These are phyloP conservation scores for Monoplex corrugatus DNA, from an alignment of 2,888 invertebrate species.

Conservation along the genomic window DNA sequence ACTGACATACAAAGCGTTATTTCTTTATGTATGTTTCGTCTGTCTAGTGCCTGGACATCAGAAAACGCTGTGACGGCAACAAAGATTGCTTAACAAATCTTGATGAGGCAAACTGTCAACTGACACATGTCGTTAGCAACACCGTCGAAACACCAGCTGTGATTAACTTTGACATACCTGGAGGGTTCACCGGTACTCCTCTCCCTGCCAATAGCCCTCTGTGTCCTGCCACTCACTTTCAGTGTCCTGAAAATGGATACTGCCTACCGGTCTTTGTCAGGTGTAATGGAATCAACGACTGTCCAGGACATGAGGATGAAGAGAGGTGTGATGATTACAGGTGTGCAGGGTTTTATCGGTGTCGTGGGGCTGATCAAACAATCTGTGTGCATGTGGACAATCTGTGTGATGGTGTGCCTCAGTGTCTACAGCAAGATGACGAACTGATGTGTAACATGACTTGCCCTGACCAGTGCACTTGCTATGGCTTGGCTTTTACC, in stretches of 20 bases:
- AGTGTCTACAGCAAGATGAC: background rate
- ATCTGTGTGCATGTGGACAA: background rate
- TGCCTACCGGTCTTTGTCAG: conserved; percentile 21
- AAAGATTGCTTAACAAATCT: background rate
- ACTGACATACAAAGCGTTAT: no score
- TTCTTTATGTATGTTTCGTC: no score
- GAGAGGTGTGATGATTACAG: background rate
- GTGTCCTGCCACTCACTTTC: conserved; percentile 24
- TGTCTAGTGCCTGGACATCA: background rate
- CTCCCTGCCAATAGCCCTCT: background rate
- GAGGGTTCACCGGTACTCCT: background rate
- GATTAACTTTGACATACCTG: background rate
- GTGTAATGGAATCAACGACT: background rate
- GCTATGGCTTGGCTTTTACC: conserved; percentile 20
- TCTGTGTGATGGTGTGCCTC: background rate
- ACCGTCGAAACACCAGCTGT: background rate
- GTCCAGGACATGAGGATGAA: conserved; percentile 9
- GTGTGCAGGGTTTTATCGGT: conserved; percentile 11
- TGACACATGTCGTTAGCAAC: background rate
- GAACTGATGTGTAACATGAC: background rate
- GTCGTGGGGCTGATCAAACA: background rate
- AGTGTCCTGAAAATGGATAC: conserved; percentile 1
- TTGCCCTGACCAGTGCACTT: background rate
- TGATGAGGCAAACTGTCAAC: background rate
- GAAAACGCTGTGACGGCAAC: background rate